phyloP scores from a whole-genome alignment of 2,797 vertebrate genomes.

The Rhynchonycteris naso region DNA sequence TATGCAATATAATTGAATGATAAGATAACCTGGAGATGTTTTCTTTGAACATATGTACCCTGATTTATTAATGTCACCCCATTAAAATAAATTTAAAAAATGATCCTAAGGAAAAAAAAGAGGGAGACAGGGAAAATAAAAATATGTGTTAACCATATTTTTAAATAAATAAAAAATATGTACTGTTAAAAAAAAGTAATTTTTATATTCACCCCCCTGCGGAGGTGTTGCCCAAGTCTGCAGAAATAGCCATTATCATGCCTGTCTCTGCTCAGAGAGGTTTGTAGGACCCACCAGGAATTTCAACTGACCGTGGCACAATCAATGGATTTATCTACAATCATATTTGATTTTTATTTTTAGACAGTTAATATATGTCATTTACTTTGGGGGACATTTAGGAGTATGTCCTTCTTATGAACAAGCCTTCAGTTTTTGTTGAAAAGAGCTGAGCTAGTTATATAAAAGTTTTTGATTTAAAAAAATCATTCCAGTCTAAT shows the following conservation, averaged over 20 bases:
- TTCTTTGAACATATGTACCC: too few species aligned
- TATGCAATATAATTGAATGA: too few species aligned
- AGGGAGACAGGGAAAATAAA: too few species aligned
- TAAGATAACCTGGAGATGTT: too few species aligned
- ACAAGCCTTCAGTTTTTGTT: neutral
- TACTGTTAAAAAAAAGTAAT: too few species aligned
- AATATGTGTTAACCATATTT: too few species aligned
- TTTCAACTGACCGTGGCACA: constrained; percentile 1
- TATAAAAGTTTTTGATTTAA: neutral
- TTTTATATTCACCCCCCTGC: constrained; percentile 61
- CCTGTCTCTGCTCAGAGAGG: neutral
- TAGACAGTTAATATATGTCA: neutral
- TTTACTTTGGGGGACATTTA: constrained; percentile 2
- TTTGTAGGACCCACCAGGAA: constrained; percentile 42
- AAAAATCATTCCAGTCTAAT: neutral
- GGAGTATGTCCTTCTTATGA: neutral
- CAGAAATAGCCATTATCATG: constrained; percentile 17
- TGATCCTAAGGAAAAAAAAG: too few species aligned
- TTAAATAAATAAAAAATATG: too few species aligned
- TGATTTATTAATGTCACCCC: too few species aligned
- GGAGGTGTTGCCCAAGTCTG: neutral
- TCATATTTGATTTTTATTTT: constrained; percentile 53
- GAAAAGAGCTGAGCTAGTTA: neutral
- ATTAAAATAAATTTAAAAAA: too few species aligned
- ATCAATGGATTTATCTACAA: constrained; percentile 16